Evolutionary conservation across 2,113 vertebrate species (phyloP).

Genomic region (Pogonocichla stellata): DNA sequence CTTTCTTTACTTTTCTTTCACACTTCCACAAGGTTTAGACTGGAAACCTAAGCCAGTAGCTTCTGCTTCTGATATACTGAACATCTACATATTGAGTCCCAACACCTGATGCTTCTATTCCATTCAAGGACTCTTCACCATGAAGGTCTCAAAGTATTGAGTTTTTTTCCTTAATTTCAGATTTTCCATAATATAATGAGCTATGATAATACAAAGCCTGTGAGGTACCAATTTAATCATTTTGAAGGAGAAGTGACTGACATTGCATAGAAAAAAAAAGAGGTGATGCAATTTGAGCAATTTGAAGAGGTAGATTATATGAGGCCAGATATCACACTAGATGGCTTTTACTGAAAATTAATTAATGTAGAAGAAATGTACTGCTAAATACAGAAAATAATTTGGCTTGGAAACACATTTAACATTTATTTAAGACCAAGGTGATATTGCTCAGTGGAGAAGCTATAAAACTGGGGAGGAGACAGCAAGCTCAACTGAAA

Average conservation of each 20-base stretch:
- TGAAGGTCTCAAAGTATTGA: not conserved
- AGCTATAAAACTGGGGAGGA: not conserved
- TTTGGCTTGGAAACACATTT: not conserved
- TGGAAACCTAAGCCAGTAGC: not conserved
- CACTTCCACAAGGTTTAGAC: not conserved
- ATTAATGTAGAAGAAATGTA: not conserved
- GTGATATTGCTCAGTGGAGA: not conserved
- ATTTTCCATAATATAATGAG: not conserved
- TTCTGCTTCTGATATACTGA: not conserved
- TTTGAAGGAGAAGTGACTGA: not conserved
- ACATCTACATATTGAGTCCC: not conserved
- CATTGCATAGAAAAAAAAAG: not conserved
- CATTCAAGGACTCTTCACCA: not conserved
- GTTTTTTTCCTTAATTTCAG: not conserved
- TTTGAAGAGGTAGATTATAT: not conserved
- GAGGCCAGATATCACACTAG: not conserved
- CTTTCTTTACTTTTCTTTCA: not conserved
- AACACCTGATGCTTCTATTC: not conserved
- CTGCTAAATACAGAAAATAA: not conserved
- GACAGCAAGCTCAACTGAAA: not conserved
- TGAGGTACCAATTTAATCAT: accelerated
- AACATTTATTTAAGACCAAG: not conserved
- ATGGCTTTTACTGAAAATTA: not conserved
- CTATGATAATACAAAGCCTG: not conserved
- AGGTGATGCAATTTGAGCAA: not conserved